phyloP scores from a whole-genome alignment of 2,888 invertebrate species.

The Embidobia sp. region DNA sequence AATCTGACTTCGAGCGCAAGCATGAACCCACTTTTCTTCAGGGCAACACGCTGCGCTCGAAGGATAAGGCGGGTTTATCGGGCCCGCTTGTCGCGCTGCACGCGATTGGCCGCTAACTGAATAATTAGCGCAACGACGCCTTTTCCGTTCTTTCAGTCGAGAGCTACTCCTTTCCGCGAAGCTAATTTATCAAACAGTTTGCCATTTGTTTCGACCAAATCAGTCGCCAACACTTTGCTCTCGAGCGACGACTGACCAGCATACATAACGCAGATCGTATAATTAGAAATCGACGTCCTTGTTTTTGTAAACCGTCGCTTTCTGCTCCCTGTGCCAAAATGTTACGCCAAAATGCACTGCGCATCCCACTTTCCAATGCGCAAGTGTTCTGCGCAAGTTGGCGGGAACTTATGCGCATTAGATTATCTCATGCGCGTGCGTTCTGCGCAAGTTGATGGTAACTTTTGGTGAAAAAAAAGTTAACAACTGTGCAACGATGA shows the following conservation, averaged over 20 bases:
- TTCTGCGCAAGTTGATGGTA: too few species aligned
- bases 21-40: slow-evolving; percentile 59
- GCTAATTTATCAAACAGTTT: slow-evolving; percentile 27
- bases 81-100: slow-evolving; percentile 31
- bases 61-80: slow-evolving; percentile 61
- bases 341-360: background rate
- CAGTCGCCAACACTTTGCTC: background rate
- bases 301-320: too few species aligned
- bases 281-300: too few species aligned
- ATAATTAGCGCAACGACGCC: slow-evolving; percentile 64
- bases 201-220: background rate
- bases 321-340: too few species aligned
- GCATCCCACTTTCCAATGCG: background rate
- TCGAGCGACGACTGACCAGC: too few species aligned
- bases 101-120: slow-evolving; percentile 54
- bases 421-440: background rate
- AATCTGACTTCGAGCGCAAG: slow-evolving; percentile 51
- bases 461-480: too few species aligned
- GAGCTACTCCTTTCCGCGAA: slow-evolving; percentile 25
- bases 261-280: too few species aligned
- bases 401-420: slow-evolving; percentile 2
- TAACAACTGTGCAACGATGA: too few species aligned
- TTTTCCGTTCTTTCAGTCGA: slow-evolving; percentile 35
- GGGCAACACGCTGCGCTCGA: slow-evolving; percentile 55
- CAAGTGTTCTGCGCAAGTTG: background rate